Conservation (phyloP, 2,888 invertebrate genomes). For the Drosophila austrosaltans region DNA sequence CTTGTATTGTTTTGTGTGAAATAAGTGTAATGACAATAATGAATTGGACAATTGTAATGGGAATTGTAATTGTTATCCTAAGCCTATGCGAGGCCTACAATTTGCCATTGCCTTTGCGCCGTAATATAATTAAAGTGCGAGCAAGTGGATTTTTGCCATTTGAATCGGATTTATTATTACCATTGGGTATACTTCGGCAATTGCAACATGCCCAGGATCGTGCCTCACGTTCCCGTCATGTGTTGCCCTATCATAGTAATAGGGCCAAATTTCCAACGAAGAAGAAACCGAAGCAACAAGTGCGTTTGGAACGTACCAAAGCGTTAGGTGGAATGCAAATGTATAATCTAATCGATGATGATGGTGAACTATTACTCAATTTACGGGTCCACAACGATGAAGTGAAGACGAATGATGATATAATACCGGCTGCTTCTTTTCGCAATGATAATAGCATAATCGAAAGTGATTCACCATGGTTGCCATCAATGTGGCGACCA, state of each 20-base stretch:
- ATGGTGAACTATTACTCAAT: slow-evolving; percentile 66
- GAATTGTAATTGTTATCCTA: neutral
- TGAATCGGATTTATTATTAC: slow-evolving; percentile 64
- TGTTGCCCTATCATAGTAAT: neutral
- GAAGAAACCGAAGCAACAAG: slow-evolving; percentile 43
- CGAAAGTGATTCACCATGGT: slow-evolving; percentile 50
- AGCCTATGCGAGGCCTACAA: slow-evolving; percentile 10
- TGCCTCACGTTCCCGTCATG: slow-evolving; percentile 27
- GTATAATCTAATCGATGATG: slow-evolving; percentile 70
- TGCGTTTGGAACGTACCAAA: slow-evolving; percentile 60
- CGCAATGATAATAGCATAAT: slow-evolving; percentile 7
- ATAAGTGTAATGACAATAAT: slow-evolving; percentile 9
- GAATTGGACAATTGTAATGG: slow-evolving; percentile 11
- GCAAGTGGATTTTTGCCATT: slow-evolving; percentile 67
- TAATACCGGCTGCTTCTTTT: slow-evolving; percentile 2
- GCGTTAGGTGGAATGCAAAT: slow-evolving; percentile 46
- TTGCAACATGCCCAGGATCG: slow-evolving; percentile 63
- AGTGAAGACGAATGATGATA: slow-evolving; percentile 6
- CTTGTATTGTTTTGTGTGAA: slow-evolving; percentile 27
- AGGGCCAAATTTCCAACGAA: slow-evolving; percentile 6
- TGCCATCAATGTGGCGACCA: slow-evolving; percentile 66
- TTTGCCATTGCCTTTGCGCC: slow-evolving; percentile 25
- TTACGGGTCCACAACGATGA: slow-evolving; percentile 60
- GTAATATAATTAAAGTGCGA: slow-evolving; percentile 63
- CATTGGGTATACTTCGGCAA: slow-evolving; percentile 60